phyloP scores from a whole-genome alignment of 2,888 invertebrate genomes.

The Hedya salicella region DNA sequence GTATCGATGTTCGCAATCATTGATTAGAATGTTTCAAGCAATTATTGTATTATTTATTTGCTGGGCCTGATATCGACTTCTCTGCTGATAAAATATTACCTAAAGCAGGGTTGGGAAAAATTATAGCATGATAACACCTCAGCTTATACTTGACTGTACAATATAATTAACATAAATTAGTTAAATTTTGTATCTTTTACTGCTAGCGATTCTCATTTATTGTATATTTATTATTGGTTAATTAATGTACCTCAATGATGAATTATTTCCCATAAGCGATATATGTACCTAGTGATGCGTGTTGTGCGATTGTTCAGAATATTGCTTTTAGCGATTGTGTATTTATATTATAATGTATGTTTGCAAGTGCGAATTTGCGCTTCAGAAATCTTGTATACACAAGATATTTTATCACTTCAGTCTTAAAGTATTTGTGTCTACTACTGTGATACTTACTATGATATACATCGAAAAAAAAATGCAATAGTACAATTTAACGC shows the following conservation, averaged over 20 bases:
- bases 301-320: constrained; percentile 27
- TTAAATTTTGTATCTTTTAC: too few relatives aligned
- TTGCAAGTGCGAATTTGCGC: constrained; percentile 29
- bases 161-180: background rate
- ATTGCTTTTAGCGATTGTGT: constrained; percentile 35
- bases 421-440: background rate
- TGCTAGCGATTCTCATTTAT: too few relatives aligned
- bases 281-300: constrained; percentile 12
- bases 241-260: background rate
- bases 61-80: constrained; percentile 22
- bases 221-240: background rate
- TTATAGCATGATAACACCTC: background rate
- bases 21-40: constrained; percentile 31
- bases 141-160: constrained; percentile 1
- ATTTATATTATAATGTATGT: constrained; percentile 18
- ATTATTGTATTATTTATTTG: constrained; percentile 29
- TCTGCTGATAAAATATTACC: constrained; percentile 20
- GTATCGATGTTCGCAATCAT: constrained; percentile 51
- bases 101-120: constrained; percentile 21
- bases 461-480: too few relatives aligned
- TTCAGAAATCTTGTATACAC: too few relatives aligned
- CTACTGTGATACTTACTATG: too few relatives aligned
- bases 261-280: background rate
- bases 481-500: too few relatives aligned
- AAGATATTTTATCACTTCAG: background rate